Base-by-base conservation (phyloP, 64 coral and sea anemone genomes). In the Actinia tenebrosa region DNA sequence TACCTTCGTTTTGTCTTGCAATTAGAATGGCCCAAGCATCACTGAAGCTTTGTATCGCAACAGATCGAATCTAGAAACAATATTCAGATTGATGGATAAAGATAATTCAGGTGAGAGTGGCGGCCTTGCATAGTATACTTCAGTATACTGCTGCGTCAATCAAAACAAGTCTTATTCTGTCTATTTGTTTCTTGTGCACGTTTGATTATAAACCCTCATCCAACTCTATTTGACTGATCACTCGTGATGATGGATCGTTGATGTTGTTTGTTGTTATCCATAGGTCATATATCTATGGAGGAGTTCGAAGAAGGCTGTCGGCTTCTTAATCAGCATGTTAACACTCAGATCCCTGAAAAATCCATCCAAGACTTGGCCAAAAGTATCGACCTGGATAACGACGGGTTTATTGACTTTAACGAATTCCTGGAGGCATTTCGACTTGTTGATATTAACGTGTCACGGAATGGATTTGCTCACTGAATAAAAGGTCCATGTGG, bases 381-480 rank as follows among this genome's bases (percentile, higher is more conserved):
- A 86, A 95, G 93, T 77, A 92, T 99, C 85, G 97, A 99, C 66
- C 88, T 99, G 85, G 93, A 99, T 30, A 93, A 99, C 80, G 91
- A 99, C 68, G 97, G 97, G 0, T 80, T 92, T 66, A 99, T 99
- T 46, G 97, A 99, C 78, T 99, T 99, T 64, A 99, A 99, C 23
- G 97, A 99, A 75, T 99, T 99, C 80, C 83, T 99, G 4, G 97
- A 99, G 83, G 97, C 97, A 58, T 99, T 99, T 84, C 82, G 97
- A 68, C 90, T 99, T 45, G 91, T 92, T 71, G 88, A 99, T 62
- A 91, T 81, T 88, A 84, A 79, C 4, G 93, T 53, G 17, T 45
- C 77, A 71, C 72, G 60, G 52, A 86, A 46, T 69, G 87, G 80
- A 83, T 68, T 22, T 43, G 60, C 54, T 82, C 86, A 69, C 69